These are phyloP conservation scores for Xanthorhoe spadicearia DNA, from an alignment of 2,888 invertebrate species.

Conservation along the genomic window DNA sequence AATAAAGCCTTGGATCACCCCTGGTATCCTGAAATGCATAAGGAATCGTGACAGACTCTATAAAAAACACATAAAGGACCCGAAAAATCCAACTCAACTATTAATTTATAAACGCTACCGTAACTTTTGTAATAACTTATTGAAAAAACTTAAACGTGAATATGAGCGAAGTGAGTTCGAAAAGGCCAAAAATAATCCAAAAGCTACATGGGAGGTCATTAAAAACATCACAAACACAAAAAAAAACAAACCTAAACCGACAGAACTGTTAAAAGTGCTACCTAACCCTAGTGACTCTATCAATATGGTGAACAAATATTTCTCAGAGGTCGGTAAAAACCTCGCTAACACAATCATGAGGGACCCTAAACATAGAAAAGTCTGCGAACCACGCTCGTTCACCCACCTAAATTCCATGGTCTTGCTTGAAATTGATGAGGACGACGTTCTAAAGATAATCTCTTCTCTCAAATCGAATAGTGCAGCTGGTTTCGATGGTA, in stretches of 20 bases:
- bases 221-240: slow-evolving; percentile 17
- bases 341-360: not conserved
- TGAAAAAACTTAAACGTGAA: slow-evolving; percentile 22
- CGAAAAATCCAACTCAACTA: slow-evolving; percentile 10
- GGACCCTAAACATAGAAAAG: too few relatives aligned
- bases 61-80: slow-evolving; percentile 7
- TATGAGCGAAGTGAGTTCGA: slow-evolving; percentile 25
- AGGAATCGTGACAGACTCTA: slow-evolving; percentile 26
- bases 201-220: slow-evolving; percentile 26
- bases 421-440: slow-evolving; percentile 7
- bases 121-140: slow-evolving; percentile 25
- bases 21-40: slow-evolving; percentile 28
- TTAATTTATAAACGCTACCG: slow-evolving; percentile 23
- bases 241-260: not conserved
- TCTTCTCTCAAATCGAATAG: slow-evolving; percentile 8
- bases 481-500: slow-evolving; percentile 30
- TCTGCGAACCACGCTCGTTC: not conserved
- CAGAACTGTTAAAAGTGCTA: not conserved
- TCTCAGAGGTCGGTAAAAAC: not conserved
- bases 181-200: slow-evolving; percentile 18
- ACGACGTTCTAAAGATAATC: slow-evolving; percentile 18
- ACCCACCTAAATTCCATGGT: slow-evolving; percentile 9
- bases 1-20: slow-evolving; percentile 26
- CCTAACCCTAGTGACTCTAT: not conserved
- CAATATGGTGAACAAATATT: not conserved